Base-by-base conservation (phyloP, 2,888 invertebrate genomes). In the Himalopsyche japonica region DNA sequence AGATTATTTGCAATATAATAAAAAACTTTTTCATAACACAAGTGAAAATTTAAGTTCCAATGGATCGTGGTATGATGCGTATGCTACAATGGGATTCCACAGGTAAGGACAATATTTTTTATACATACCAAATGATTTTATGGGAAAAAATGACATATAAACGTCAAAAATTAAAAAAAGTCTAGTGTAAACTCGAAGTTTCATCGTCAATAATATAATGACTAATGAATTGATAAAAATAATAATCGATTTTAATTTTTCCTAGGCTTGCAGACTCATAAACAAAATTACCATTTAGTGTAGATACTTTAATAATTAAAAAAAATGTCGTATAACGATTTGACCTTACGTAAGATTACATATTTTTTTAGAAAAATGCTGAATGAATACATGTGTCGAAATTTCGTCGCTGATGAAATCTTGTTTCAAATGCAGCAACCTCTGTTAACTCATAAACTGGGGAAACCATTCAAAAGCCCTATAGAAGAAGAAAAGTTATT, bases 361-460 rank as follows among this genome's bases (percentile, higher is more conserved):
- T 57, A 24, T 3, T 81, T 37, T 86, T 89, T 3, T 88, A 95
- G 96, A 88, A 93, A 93, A 89, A 95, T 94, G 93, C 95, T 96
- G 94, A 96, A 96, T 88, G 95, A 96, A 89, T 96, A 95, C 89
- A 91, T 95, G 78, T 96, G 96, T 87, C 93, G 95, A 48, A 95
- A 94, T 88, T 96, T 94, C 89, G 89, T 96, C 57, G 95, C 95
- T 0, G 95, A 95, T 88, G 94, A 95, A 90, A 95, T 96, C 87
- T 89, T 96, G 64, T 92, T 93, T 12, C 94, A 95, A 88, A 93
- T 96, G 90, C 91, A 91, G 3, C 90, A 91, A 85, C 90, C 90
- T 24, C 89, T 90, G 30, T 81, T 91, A 1, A 90, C 92, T 84
- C 89, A 89, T 85, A 90, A 92, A 3, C 64, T 92, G 0, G 92